These are phyloP conservation scores for Montipora sp. DNA, from an alignment of 64 coral and sea anemone species.

Conservation along the genomic window DNA sequence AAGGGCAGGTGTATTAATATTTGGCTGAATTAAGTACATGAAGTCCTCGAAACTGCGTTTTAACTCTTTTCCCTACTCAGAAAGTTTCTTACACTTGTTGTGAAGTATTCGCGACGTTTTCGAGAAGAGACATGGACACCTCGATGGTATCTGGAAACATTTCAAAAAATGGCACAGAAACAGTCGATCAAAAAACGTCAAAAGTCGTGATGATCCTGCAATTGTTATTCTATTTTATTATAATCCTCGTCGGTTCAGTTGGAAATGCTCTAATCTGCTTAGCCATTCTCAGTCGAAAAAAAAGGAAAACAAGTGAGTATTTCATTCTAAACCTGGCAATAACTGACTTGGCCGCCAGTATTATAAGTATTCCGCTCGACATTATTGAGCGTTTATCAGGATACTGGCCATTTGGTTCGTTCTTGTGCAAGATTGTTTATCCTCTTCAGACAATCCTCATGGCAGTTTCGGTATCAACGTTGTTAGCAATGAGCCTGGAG, in stretches of 20 bases:
- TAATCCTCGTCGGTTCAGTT: slow-evolving; percentile 43
- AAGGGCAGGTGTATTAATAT: no score
- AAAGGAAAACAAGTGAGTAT: slow-evolving; percentile 55
- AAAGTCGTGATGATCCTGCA: slow-evolving; percentile 26
- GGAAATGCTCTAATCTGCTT: slow-evolving; percentile 80
- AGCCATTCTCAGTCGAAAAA: slow-evolving; percentile 57
- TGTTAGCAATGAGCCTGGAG: slow-evolving; percentile 53
- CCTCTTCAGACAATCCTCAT: slow-evolving; percentile 69
- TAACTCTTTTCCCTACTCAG: no score
- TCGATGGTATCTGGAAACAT: background rate
- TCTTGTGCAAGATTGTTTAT: slow-evolving; percentile 61
- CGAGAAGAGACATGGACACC: background rate
- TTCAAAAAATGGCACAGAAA: background rate
- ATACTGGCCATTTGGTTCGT: slow-evolving; percentile 38
- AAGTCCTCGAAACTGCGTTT: no score
- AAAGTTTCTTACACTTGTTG: no score
- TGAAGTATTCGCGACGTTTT: no score
- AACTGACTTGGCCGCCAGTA: slow-evolving; percentile 47
- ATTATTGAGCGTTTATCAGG: slow-evolving; percentile 8
- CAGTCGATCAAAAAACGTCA: background rate
- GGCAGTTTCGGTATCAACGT: slow-evolving; percentile 40
- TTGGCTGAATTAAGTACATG: no score
- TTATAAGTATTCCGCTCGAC: slow-evolving; percentile 62
- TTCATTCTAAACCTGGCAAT: slow-evolving; percentile 64
- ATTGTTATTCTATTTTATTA: slow-evolving; percentile 51